Evolutionary conservation across 1,140 invertebrate genomes (phyloP).

Genomic region (Drosophila subobscura): DNA sequence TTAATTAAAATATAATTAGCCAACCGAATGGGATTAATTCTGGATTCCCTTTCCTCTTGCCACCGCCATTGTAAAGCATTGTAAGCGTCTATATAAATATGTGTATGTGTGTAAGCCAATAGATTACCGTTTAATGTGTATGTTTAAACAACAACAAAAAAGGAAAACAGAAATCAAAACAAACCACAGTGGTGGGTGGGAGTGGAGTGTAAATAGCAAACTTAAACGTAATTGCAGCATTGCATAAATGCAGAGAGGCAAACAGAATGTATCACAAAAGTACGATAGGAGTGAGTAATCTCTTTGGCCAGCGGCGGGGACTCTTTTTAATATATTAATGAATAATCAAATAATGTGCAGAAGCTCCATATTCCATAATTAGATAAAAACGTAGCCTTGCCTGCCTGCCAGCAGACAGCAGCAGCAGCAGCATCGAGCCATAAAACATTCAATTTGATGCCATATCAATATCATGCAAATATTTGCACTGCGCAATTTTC

Average conservation of each 20-base stretch:
- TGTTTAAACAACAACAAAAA: slow-evolving; percentile 34
- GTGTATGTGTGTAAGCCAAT: slow-evolving; percentile 36
- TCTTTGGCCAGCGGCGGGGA: slow-evolving; percentile 29
- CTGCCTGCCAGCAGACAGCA: slow-evolving; percentile 25
- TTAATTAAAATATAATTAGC: slow-evolving; percentile 35
- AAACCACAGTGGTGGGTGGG: slow-evolving; percentile 29
- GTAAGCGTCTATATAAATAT: slow-evolving; percentile 20
- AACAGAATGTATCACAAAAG: slow-evolving; percentile 23
- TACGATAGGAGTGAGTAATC: slow-evolving; percentile 33
- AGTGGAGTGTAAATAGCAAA: slow-evolving; percentile 60
- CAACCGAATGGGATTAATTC: background rate
- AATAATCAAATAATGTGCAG: slow-evolving; percentile 55
- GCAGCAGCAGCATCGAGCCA: slow-evolving; percentile 32
- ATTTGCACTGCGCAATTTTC: slow-evolving; percentile 51
- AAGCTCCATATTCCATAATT: slow-evolving; percentile 60
- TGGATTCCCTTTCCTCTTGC: background rate
- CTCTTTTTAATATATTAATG: slow-evolving; percentile 61
- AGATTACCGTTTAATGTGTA: slow-evolving; percentile 69
- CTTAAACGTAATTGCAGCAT: slow-evolving; percentile 54
- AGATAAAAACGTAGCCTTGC: slow-evolving; percentile 55
- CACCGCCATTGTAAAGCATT: slow-evolving; percentile 38
- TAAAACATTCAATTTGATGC: slow-evolving; percentile 72
- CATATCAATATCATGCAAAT: slow-evolving; percentile 73
- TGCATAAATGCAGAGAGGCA: slow-evolving; percentile 9
- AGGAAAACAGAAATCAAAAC: slow-evolving; percentile 39